A percentile compares a stretch with the other conserved stretches of the same genome.
Conservation (phyloP, 2,113 vertebrate genomes). For the Eonycteris spelaea region DNA sequence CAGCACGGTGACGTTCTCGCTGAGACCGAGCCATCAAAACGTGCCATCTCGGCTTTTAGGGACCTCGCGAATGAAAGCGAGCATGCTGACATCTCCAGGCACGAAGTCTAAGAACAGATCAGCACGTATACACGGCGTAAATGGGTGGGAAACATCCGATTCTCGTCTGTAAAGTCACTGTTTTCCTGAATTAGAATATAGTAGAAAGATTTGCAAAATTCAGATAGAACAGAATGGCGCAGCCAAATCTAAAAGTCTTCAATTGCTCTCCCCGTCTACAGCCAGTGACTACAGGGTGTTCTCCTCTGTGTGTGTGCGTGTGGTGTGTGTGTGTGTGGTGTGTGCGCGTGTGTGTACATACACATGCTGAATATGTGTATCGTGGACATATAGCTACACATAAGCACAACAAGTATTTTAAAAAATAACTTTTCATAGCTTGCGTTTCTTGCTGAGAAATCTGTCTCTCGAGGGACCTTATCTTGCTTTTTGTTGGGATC, state of each 20-base stretch:
- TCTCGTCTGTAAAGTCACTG: not conserved
- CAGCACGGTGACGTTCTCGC: accelerated
- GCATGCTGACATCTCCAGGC: not conserved
- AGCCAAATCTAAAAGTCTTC: not conserved
- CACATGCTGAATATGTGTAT: not conserved
- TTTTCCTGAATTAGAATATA: not conserved
- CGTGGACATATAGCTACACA: not conserved
- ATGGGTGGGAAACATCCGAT: not conserved
- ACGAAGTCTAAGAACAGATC: not conserved
- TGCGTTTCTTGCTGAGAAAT: not conserved
- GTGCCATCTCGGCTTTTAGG: not conserved
- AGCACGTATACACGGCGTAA: not conserved
- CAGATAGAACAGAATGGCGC: not conserved
- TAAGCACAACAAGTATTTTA: not conserved
- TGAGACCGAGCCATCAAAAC: accelerated
- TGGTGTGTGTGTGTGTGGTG: not conserved
- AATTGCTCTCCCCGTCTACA: not conserved
- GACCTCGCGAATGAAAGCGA: not conserved
- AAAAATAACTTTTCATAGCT: not conserved
- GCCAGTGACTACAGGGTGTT: not conserved
- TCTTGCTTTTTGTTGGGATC: not conserved
- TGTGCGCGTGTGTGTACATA: not conserved
- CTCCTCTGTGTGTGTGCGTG: not conserved
- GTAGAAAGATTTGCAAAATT: not conserved
- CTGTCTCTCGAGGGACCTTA: not conserved